Percentiles rank a stretch among this genome's conserved stretches.
Conservation (phyloP, 2,113 vertebrate genomes). For the Puntigrus tetrazona region DNA sequence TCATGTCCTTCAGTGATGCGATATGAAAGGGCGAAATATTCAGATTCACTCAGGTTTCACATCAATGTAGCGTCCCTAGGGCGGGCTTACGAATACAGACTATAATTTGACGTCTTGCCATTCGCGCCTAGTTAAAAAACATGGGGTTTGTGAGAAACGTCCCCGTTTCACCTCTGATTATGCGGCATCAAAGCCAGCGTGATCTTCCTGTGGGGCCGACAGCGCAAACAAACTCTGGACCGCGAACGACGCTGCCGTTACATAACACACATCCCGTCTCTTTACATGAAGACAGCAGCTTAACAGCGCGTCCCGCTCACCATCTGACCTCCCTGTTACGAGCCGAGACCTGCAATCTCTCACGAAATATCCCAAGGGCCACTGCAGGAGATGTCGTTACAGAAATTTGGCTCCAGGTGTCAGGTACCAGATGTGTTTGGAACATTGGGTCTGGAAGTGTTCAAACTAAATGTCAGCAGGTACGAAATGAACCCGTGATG, state of each 20-base stretch:
- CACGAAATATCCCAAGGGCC: background rate
- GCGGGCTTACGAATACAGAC: conserved; percentile 1
- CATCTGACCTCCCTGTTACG: background rate
- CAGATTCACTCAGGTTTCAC: conserved; percentile 12
- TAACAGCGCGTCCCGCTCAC: background rate
- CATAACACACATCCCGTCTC: background rate
- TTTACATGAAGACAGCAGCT: background rate
- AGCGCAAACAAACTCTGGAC: background rate
- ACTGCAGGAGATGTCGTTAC: conserved; percentile 8
- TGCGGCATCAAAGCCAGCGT: background rate
- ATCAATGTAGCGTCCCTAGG: background rate
- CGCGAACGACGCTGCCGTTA: background rate
- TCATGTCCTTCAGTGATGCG: background rate
- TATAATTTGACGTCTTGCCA: conserved; percentile 10
- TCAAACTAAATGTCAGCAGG: conserved; percentile 27
- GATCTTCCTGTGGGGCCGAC: background rate
- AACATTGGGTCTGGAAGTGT: background rate
- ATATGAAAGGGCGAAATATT: conserved; percentile 9
- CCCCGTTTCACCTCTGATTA: conserved; percentile 21
- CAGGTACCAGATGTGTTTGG: conserved; percentile 15
- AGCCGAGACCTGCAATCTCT: background rate
- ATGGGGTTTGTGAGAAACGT: background rate
- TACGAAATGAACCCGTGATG: conserved; percentile 30
- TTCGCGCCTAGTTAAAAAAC: conserved; percentile 14
- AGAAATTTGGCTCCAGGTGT: conserved; percentile 1